phyloP scores from a whole-genome alignment of 1,140 invertebrate species.

The Aphelenchoides besseyi region DNA sequence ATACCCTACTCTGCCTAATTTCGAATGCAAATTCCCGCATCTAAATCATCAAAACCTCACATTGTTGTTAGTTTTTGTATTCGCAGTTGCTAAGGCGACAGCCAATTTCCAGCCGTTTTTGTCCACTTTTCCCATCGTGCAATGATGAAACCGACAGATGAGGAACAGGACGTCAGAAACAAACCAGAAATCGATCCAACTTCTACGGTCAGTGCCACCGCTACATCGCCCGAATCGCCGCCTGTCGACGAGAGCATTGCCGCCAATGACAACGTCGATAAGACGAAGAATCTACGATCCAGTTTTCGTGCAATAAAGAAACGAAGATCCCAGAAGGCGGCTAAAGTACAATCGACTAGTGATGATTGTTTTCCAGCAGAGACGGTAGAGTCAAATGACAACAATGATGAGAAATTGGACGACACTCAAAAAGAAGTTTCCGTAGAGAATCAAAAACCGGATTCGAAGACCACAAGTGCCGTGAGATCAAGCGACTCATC shows the following conservation, averaged over 20 bases:
- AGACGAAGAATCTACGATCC: slow-evolving; percentile 1
- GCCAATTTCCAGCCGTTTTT: too few species aligned
- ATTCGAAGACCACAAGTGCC: too few species aligned
- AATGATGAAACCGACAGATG: too few species aligned
- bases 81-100: not conserved
- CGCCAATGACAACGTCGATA: slow-evolving; percentile 3
- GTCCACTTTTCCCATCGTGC: too few species aligned
- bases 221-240: not conserved
- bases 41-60: slow-evolving; percentile 1
- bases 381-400: not conserved
- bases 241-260: not conserved
- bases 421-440: not conserved
- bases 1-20: too few species aligned
- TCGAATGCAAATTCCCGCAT: not conserved
- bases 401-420: not conserved
- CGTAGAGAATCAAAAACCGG: not conserved
- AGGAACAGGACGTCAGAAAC: not conserved
- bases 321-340: not conserved
- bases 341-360: not conserved
- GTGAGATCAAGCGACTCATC: too few species aligned
- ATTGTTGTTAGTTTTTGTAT: not conserved
- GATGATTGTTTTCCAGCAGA: not conserved
- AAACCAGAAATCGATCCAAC: not conserved
- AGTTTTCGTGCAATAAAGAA: not conserved
- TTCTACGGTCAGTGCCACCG: too few species aligned